Percentiles rank a stretch among this genome's conserved stretches.
Conservation (phyloP, 1,140 invertebrate genomes). For the Anastrepha ludens region DNA sequence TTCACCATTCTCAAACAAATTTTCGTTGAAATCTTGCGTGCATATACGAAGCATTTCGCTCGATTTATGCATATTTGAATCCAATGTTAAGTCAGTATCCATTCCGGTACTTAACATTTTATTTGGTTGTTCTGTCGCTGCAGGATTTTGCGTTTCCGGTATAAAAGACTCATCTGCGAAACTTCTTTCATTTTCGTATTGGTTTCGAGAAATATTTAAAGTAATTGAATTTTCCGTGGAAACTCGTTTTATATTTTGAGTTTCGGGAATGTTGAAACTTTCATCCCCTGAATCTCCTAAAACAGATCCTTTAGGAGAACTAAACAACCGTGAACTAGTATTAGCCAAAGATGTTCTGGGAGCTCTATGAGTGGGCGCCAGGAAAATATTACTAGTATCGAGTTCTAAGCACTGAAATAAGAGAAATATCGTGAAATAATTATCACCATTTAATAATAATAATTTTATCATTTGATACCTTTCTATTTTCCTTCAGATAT, state of each 20-base stretch:
- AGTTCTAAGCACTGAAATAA: neutral
- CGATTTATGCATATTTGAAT: neutral
- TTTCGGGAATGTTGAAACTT: constrained; percentile 56
- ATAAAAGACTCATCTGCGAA: constrained; percentile 57
- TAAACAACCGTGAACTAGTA: constrained; percentile 31
- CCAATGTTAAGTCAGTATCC: neutral
- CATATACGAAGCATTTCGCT: constrained; percentile 51
- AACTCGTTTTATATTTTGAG: constrained; percentile 40
- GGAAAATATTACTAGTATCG: constrained; percentile 5
- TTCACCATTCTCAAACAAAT: constrained; percentile 34
- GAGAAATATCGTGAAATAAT: neutral
- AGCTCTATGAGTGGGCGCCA: constrained; percentile 7
- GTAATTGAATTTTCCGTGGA: constrained; percentile 7
- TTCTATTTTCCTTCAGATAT: neutral
- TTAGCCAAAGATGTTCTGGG: constrained; percentile 19
- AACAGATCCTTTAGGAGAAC: constrained; percentile 15
- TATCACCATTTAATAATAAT: neutral
- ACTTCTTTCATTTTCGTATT: constrained; percentile 1
- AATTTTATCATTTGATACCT: neutral
- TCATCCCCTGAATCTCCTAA: constrained; percentile 4
- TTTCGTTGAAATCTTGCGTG: constrained; percentile 56
- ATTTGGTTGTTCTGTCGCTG: neutral
- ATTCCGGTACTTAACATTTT: neutral
- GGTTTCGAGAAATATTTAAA: constrained; percentile 19
- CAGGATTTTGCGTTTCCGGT: constrained; percentile 55